Base-by-base conservation (phyloP, 2,888 invertebrate species). In the Uloborus plumipes region DNA sequence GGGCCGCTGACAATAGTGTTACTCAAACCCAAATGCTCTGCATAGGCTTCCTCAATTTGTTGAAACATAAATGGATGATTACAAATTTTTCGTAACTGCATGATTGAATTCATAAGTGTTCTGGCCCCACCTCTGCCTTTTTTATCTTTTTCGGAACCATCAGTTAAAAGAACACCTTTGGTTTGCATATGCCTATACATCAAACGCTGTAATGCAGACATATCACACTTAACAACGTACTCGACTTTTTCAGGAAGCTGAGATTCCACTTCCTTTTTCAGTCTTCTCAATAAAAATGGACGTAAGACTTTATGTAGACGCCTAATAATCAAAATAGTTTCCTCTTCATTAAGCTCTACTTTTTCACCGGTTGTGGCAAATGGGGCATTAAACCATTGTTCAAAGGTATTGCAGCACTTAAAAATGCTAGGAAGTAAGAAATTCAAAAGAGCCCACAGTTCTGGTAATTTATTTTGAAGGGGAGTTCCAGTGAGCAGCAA, bases 61-160 rank as follows among this genome's bases (percentile, higher is more conserved):
- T 95, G 96, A 91, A 99, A 99, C 96, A 99, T 98, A 91, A 99
- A 99, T 0, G 99, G 99, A 91, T 99, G 99, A 91, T 99, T 99
- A 91, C 99, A 99, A 64, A 99, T 92, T 90, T 99, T 99, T 85
- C 99, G 92, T 87, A 99, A 91, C 89, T 99, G 99, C 87, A 99
- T 98, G 88, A 99, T 98, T 0, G 99, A 99, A 90, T 99, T 99
- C 98, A 99, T 99, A 20, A 99, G 91, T 1, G 98, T 96, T 89
- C 97, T 97, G 31, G 97, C 94, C 7, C 98, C 98, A 73, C 97
- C 97, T 89, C 95, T 96, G 86, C 96, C 84, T 88, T 95, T 94
- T 89, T 95, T 96, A 84, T 97, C 97, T 88, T 96, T 96, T 89
- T 98, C 98, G 0, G 97, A 97, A 15, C 97, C 98, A 89, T 98